Evolutionary conservation across 2,888 invertebrate species (phyloP).

Genomic region (Lochmaea capreae): DNA sequence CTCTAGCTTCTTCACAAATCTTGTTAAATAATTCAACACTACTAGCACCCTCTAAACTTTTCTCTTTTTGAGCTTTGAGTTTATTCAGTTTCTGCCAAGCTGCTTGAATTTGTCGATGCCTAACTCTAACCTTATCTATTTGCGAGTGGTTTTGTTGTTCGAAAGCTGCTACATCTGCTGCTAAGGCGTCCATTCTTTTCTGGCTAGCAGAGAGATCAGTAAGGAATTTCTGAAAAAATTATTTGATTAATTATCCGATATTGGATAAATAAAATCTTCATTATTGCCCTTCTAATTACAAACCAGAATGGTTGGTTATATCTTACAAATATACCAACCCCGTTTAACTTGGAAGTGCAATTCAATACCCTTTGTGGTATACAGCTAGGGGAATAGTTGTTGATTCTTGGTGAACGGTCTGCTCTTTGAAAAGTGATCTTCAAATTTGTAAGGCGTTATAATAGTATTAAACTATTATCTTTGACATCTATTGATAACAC

Average conservation of each 20-base stretch:
- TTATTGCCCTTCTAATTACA: too few species aligned
- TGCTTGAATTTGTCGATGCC: constrained; percentile 86
- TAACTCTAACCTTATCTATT: constrained; percentile 79
- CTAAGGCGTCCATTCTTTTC: constrained; percentile 90
- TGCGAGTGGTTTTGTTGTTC: constrained; percentile 88
- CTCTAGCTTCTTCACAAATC: constrained; percentile 95
- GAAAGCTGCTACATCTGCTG: constrained; percentile 87
- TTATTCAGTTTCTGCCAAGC: constrained; percentile 90
- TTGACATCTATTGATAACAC: too few species aligned
- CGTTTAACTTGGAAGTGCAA: too few species aligned
- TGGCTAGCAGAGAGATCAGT: constrained; percentile 96
- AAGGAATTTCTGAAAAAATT: constrained; percentile 78
- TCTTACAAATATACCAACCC: too few species aligned
- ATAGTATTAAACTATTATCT: too few species aligned
- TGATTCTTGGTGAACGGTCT: too few species aligned
- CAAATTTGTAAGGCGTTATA: too few species aligned
- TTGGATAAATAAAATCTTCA: neutral
- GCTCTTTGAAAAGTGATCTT: too few species aligned
- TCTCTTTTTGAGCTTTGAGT: constrained; percentile 90
- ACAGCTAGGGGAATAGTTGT: too few species aligned
- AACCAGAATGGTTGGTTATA: too few species aligned
- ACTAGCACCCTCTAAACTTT: constrained; percentile 80
- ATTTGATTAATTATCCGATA: neutral
- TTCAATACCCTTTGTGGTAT: too few species aligned
- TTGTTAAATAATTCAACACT: constrained; percentile 96